A percentile compares a stretch with the other conserved stretches of the same genome.
These are phyloP conservation scores for Cybosia mesomella DNA, from an alignment of 2,888 invertebrate genomes.

Conservation along the genomic window DNA sequence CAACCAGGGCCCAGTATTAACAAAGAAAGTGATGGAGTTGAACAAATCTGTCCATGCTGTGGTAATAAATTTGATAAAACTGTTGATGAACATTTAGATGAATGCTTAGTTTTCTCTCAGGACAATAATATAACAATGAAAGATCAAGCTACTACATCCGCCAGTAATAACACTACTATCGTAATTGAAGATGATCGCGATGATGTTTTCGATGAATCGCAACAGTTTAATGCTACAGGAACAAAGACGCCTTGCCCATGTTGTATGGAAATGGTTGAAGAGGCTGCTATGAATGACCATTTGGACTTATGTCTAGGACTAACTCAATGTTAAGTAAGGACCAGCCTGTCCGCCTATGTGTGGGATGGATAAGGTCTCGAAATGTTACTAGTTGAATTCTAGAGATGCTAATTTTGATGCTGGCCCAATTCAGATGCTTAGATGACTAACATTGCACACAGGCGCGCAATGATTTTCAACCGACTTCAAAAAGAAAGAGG, in stretches of 20 bases:
- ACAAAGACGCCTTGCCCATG: constrained; percentile 87
- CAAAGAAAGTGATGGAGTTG: constrained; percentile 36
- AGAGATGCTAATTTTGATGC: no score
- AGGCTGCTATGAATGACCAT: constrained; percentile 87
- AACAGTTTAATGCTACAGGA: constrained; percentile 76
- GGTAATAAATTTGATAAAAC: constrained; percentile 62
- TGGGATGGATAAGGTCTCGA: no score
- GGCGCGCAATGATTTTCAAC: no score
- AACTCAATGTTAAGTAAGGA: background rate
- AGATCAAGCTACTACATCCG: constrained; percentile 63
- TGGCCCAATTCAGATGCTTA: background rate
- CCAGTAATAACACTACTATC: constrained; percentile 59
- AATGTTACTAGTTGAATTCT: no score
- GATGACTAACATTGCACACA: no score
- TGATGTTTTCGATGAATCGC: constrained; percentile 71
- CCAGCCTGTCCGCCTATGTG: no score
- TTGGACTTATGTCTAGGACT: constrained; percentile 77
- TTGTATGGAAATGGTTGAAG: constrained; percentile 85
- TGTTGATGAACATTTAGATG: constrained; percentile 81
- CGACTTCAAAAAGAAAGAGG: no score
- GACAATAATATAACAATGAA: constrained; percentile 77
- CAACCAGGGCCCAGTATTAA: constrained; percentile 42
- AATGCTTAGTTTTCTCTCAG: constrained; percentile 80
- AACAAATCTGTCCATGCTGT: constrained; percentile 80
- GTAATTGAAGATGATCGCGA: constrained; percentile 68